These are phyloP conservation scores for Lasiommata megera DNA, from an alignment of 2,888 invertebrate species.

Conservation along the genomic window DNA sequence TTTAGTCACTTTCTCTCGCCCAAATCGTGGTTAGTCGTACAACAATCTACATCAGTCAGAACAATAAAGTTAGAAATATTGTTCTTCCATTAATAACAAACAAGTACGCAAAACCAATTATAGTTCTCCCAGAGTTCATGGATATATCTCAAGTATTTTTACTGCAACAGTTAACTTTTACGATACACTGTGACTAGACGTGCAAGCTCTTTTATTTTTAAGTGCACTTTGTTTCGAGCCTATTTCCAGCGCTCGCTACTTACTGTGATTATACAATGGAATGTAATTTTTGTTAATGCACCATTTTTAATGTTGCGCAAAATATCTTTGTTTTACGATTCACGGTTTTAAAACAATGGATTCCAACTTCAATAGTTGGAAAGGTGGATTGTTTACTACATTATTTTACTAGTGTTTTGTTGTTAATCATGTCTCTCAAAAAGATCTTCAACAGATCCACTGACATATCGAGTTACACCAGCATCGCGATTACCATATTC, in stretches of 20 bases:
- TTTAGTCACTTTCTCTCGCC: too few species aligned
- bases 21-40: too few species aligned
- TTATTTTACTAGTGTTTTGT: too few species aligned
- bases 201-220: slow-evolving; percentile 28
- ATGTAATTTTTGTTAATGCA: slow-evolving; percentile 6
- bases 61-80: background rate
- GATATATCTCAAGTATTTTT: slow-evolving; percentile 52
- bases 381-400: too few species aligned
- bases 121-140: slow-evolving; percentile 28
- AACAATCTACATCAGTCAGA: too few species aligned
- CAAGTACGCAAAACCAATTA: slow-evolving; percentile 6
- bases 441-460: too few species aligned
- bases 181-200: slow-evolving; percentile 36
- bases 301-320: background rate
- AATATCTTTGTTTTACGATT: background rate
- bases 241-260: slow-evolving; percentile 9
- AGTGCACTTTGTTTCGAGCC: slow-evolving; percentile 26
- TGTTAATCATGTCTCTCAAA: too few species aligned
- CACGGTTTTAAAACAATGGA: background rate
- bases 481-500: too few species aligned
- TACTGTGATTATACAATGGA: slow-evolving; percentile 12
- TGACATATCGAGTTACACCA: too few species aligned
- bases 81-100: background rate
- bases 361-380: too few species aligned
- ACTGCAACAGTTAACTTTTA: slow-evolving; percentile 52